Base-by-base conservation (phyloP, 2,797 vertebrate species). In the Arrhamphus sclerolepis region DNA sequence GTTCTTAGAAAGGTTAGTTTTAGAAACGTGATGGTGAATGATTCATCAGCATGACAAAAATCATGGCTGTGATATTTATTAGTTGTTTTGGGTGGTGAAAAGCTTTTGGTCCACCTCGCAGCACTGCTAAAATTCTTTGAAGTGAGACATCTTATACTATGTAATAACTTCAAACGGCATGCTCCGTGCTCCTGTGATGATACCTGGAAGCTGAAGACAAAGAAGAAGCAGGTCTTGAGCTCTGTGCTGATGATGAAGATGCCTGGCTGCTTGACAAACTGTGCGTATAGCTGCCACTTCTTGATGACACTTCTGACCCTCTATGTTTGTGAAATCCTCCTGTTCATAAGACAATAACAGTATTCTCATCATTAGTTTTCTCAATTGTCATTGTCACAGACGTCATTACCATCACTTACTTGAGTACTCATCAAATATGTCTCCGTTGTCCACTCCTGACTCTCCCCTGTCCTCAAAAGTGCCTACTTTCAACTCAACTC, bases 151-250 rank as follows among this genome's bases (percentile, higher is more conserved):
- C 31, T 34, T 4, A 10, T 11, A 9, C 31, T n/a, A n/a, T n/a
- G n/a, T n/a, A n/a, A n/a, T n/a, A n/a, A n/a, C n/a, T 34, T 67
- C 29, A 28, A 46, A 29, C 50, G 42, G 2, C 18, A n/a, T 41
- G 8, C 9, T 26, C 5, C 52, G 20, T 17, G 5, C 31, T 46
- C 16, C 24, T 17, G 51, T 10, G 21, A n/a, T 5, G 16, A 7
- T 77, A 92, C 90, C 88, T 91, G 21, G 66, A 78, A 60, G 53
- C 70, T 48, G 73, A 61, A 38, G 86, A 88, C 64, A 79, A 63
- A 38, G 75, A 77, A 14, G 87, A 92, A 7, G 66, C 42, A 9
- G 67, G 44, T 82, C 86, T 83, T n/a, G 84, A 87, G 70, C 81
- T 83, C 53, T 66, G 21, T 9, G 68, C 43, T n/a, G 79, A 75